Evolutionary conservation across 2,888 invertebrate species (phyloP), one percentile per base, ranked within the genome.

Genomic region (Drosophila pseudotakahashii): DNA sequence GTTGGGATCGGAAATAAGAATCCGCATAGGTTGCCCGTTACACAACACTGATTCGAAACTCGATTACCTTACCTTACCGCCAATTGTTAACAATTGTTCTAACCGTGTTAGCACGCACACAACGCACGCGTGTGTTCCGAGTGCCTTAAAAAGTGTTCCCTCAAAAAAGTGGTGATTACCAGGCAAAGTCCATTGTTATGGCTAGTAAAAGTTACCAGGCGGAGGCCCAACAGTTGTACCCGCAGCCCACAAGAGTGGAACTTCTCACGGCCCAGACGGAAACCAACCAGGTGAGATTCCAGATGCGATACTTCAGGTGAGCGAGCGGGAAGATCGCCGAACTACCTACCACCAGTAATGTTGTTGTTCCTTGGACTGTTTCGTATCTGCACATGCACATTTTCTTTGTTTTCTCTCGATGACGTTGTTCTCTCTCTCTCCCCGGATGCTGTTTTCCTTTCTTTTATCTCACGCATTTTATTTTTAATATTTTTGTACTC

Each of bases 211-310:
- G 36, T 47, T 59, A 72, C 53, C 58, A 52, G 19, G 64, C 57
- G 7, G 87, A 87, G 52, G 68, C 41, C 30, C 77, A 85, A 66
- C 80, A 74, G 53, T 74, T 85, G 48, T 86, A 82, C 48, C 70
- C 77, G 11, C 59, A 54, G 44, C 67, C 60, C 42, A 85, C 58
- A 37, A 55, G 88, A 47, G 73, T 73, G 45, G 89, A 82, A 71
- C 70, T 88, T 58, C 59, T 74, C 13, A 39, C 73, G 51, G 51
- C 58, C 19, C 89, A 88, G 53, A 83, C 83, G 61, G 73, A 82
- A 48, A 11, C 52, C 11, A 73, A 68, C 66, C 76, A 89, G 84
- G 84, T 85, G 73, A 89, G 89, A 53, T 26, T 47, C 16, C 30
- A n/a, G 19, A 34, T 30, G 32, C 61, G 32, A 39, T 34, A 36